Evolutionary conservation across 2,888 invertebrate species (phyloP), one percentile per base, ranked within the genome.

Genomic region (Phortica magna): DNA sequence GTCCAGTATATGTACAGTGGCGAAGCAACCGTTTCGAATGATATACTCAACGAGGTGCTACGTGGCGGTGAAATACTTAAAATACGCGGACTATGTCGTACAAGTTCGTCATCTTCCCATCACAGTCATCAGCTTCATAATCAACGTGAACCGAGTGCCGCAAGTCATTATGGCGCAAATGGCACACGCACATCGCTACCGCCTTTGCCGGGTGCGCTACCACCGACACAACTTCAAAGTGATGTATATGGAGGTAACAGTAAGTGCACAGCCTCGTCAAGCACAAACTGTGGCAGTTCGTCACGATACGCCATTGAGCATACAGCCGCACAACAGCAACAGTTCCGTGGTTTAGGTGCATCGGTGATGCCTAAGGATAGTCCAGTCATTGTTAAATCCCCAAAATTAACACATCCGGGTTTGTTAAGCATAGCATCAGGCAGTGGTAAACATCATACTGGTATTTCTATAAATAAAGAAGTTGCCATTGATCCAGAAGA

Each of bases 1-100:
- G 95, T 97, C 61, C 96, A 97, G 88, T 97, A 97, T 90, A 97
- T 97, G 96, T 97, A 97, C 92, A 95, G 95, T 91, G 95, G 95
- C 84, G 89, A 92, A 80, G 96, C 96, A 42, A 96, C 96, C 64
- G 96, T 97, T 42, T 96, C 96, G 75, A 96, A 96, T 91, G 96
- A 96, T 88, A 96, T 97, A 68, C 91, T 97, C 77, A 96, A 96
- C 83, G 95, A 95, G 80, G 96, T 97, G 1, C 90, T 97, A 42
- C 95, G 95, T 88, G 97, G 96, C 0, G 97, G 97, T 0, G 96
- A 97, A 89, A 94, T 96, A 14, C 92, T 97, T 4, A 95, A 96
- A 90, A 95, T 96, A 72, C 94, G 96, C 70, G 97, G 97, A 0
- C 92, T 97, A 0, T 97, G 96, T 94, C 93, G 96, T 84, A 95